A percentile compares a stretch with the other conserved stretches of the same genome.
Conservation (phyloP, 2,888 invertebrate genomes). For the Lordiphosa andalusiaca region DNA sequence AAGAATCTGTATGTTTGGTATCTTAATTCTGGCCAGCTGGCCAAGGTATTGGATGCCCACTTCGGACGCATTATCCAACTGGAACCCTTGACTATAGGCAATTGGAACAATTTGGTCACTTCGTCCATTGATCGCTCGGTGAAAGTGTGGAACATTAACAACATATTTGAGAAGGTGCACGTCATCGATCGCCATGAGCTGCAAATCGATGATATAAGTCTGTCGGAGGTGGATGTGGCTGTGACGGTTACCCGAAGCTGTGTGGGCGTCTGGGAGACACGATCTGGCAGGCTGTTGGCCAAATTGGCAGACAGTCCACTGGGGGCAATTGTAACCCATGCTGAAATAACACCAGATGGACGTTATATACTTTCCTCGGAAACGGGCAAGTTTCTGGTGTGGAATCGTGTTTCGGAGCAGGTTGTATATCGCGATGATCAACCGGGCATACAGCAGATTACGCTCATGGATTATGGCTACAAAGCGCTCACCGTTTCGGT, state of each 20-base stretch:
- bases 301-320: conserved; percentile 94
- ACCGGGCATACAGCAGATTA: conserved; percentile 81
- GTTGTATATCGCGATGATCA: conserved; percentile 89
- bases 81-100: conserved; percentile 91
- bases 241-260: conserved; percentile 96
- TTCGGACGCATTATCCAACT: conserved; percentile 97
- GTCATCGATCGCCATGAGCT: conserved; percentile 97
- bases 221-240: conserved; percentile 90
- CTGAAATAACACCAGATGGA: conserved; percentile 91
- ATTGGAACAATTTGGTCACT: conserved; percentile 97
- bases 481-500: conserved; percentile 80
- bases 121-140: conserved; percentile 98
- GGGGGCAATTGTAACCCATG: conserved; percentile 96
- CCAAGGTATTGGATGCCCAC: conserved; percentile 97
- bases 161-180: conserved; percentile 98
- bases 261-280: conserved; percentile 96
- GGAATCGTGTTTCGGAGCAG: conserved; percentile 89
- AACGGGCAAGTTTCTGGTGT: conserved; percentile 93
- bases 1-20: conserved; percentile 98
- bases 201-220: conserved; percentile 94
- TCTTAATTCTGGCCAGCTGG: conserved; percentile 88
- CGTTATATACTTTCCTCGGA: conserved; percentile 93
- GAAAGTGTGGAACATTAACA: conserved; percentile 99
- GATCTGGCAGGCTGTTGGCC: conserved; percentile 90
- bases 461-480: conserved; percentile 79